Percentiles rank a stretch among this genome's conserved stretches.
Evolutionary conservation across 2,113 vertebrate species (phyloP).

Genomic region (Mustelus asterias): DNA sequence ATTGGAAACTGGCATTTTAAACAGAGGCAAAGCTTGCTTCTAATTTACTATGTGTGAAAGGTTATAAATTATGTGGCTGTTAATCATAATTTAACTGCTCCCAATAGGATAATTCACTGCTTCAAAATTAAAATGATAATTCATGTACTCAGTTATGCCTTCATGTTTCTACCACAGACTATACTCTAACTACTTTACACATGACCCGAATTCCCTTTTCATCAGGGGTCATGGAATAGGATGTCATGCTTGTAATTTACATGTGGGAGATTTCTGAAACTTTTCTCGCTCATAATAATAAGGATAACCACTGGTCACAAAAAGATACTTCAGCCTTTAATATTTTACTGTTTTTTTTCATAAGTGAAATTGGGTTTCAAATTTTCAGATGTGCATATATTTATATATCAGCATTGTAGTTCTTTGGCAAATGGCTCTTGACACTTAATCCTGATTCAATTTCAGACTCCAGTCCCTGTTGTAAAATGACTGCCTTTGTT

Average conservation of each 20-base stretch:
- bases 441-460: not conserved
- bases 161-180: not conserved
- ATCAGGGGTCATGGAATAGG: conserved; percentile 17
- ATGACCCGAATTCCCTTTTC: conserved; percentile 22
- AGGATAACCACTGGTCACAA: not conserved
- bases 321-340: not conserved
- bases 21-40: not conserved
- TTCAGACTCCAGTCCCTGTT: not conserved
- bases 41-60: conserved; percentile 26
- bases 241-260: not conserved
- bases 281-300: not conserved
- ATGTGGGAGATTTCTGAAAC: not conserved
- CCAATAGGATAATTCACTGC: conserved; percentile 24
- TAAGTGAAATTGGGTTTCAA: not conserved
- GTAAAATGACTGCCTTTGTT: not conserved
- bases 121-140: conserved; percentile 28
- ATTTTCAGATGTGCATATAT: not conserved
- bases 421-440: not conserved
- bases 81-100: conserved; percentile 29
- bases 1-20: conserved; percentile 15
- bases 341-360: not conserved
- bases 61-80: conserved; percentile 28
- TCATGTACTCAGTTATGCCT: conserved; percentile 10
- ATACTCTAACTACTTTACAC: not conserved
- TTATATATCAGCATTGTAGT: not conserved